Base-by-base conservation (phyloP, 2,888 invertebrate genomes). In the Drosophila maculinotata region DNA sequence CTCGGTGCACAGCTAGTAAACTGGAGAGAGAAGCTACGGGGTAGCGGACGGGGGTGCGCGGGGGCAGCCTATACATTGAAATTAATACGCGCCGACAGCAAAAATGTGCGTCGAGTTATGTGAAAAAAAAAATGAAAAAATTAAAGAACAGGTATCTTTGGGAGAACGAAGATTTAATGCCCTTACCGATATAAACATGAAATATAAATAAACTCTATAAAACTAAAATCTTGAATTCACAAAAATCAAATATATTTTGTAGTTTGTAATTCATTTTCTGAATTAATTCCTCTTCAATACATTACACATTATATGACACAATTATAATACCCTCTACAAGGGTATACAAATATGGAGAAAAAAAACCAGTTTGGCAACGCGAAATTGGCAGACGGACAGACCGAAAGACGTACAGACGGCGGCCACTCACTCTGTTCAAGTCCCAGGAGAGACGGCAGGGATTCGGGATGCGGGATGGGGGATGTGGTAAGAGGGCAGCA, bases 21-120 rank as follows among this genome's bases (percentile, higher is more conserved):
- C 30, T 14, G 7, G 38, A 28, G 33, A 1, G 31, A 15, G 33
- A 31, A 25, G 7, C 1, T 1, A 15, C 6, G 15, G 28, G 1
- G 15, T 23, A 12, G 33, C 33, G 38, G 14, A 4, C 28, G 9
- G 12, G 23, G 33, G 33, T 23, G 39, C 31, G 62, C n/a, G 64
- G 59, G 48, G 51, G 41, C 42, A 10, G 52, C n/a, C 49, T 41
- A 17, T 30, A 20, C 70, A 83, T 77, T 87, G 87, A 86, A 82
- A 82, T 82, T 81, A 81, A 81, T 81, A 81, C 84, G 75, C 81
- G 75, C 48, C 81, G 86, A 86, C 81, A 83, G 75, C 84, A 71
- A 17, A 83, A 79, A 77, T 83, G 83, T 79, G 80, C 79, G 70
- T 76, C 74, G 59, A 73, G 67, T 60, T 70, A 82, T 82, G 76